Base-by-base conservation (phyloP, 2,113 vertebrate species). In the Daphoenositta chrysoptera region DNA sequence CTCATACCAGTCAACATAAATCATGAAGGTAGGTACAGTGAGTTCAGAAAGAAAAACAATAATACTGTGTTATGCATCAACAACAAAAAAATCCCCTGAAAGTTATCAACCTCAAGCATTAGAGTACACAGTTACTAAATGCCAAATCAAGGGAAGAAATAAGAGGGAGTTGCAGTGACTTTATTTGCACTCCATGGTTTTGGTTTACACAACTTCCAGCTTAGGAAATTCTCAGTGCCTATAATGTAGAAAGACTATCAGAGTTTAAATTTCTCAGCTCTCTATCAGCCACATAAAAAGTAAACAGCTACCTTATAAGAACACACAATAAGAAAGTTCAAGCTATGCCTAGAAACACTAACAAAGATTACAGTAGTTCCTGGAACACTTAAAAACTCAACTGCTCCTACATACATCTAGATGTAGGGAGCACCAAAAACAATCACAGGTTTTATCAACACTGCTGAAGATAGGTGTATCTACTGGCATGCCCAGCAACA, bases 241-340 rank as follows among this genome's bases (percentile, higher is more conserved):
- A 51, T 44, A 76, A 44, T 7, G 19, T 9, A 87, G 44, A 40
- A 81, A 84, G 35, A 33, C 48, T 56, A 87, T 27, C 18, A 76
- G 42, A 82, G 64, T 83, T 81, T 40, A 57, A 92, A 53, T 83
- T 93, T 94, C 47, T 68, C 53, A 40, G 40, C 40, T 93, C 53
- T 11, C 73, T 87, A 82, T 91, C 87, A 90, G 66, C 31, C 53
- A 88, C 28, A 73, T 35, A 81, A 82, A 88, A 95, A 87, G 70
- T 65, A 91, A 94, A 91, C 37, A 79, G 83, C 40, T 84, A 82
- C 89, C 44, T 53, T 79, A 30, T 39, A 88, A 90, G 66, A 95
- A 66, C 54, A 57, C 58, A 93, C 47, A 87, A 8, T 68, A 89
- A 83, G 30, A 70, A 87, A 89, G 73, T 50, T 91, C 80, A 89